Evolutionary conservation across 2,113 vertebrate species (phyloP).

Genomic region (Petrocephalus microphthalmus): DNA sequence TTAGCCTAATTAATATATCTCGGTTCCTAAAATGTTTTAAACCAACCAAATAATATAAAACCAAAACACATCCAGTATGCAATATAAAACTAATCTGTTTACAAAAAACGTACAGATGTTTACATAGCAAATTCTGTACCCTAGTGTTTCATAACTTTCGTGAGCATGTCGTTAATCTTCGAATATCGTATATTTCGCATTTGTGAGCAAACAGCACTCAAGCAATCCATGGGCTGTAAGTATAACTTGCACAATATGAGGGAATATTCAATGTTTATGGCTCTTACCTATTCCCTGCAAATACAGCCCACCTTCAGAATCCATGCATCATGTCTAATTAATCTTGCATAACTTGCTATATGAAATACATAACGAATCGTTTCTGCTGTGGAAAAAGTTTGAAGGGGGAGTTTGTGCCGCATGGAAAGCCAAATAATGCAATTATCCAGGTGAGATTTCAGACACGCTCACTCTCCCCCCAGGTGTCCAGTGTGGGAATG

Average conservation of each 20-base stretch:
- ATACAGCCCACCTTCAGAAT: not conserved
- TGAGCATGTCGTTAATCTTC: not conserved
- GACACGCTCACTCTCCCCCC: not conserved
- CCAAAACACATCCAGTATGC: not conserved
- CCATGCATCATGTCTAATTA: not conserved
- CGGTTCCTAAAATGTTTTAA: not conserved
- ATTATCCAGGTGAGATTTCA: not conserved
- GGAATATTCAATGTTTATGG: not conserved
- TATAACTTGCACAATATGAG: not conserved
- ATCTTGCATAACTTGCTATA: not conserved
- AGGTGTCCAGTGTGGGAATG: constrained; percentile 43
- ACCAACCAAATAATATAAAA: not conserved
- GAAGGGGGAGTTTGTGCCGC: not conserved
- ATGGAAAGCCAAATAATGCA: not conserved
- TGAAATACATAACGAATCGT: not conserved
- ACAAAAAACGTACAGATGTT: not conserved
- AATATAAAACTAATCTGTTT: not conserved
- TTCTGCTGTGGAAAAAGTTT: not conserved
- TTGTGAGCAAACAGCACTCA: not conserved
- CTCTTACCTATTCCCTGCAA: not conserved
- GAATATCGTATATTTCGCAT: not conserved
- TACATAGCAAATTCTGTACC: not conserved
- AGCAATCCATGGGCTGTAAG: not conserved
- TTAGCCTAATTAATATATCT: not conserved
- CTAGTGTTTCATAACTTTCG: not conserved